Evolutionary conservation across 1,140 invertebrate genomes (phyloP).

Genomic region (Papilio glaucus): DNA sequence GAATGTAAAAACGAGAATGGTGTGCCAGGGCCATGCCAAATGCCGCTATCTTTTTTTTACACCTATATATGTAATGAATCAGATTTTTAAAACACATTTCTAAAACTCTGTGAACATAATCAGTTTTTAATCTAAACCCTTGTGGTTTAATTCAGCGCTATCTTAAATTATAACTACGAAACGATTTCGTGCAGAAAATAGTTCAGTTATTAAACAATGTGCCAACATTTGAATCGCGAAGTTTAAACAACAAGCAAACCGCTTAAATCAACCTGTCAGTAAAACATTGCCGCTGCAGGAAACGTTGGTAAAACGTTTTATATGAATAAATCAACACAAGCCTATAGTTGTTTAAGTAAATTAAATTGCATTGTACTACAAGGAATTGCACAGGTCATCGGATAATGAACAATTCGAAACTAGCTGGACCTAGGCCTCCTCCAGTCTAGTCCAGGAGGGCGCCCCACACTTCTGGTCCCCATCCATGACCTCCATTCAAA

Average conservation of each 20-base stretch:
- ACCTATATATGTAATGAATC: too few relatives aligned
- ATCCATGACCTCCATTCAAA: too few relatives aligned
- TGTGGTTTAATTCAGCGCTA: background rate
- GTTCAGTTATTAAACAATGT: background rate
- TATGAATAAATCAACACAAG: background rate
- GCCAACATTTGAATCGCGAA: constrained; percentile 1
- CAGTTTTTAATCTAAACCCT: background rate
- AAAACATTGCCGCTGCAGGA: background rate
- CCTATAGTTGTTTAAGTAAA: background rate
- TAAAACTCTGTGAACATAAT: background rate
- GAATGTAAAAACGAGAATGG: too few relatives aligned
- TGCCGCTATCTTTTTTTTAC: too few relatives aligned
- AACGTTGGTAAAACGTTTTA: background rate
- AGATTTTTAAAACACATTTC: too few relatives aligned
- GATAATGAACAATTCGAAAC: background rate
- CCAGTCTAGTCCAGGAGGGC: too few relatives aligned
- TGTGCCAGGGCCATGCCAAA: too few relatives aligned
- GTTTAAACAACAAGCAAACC: constrained; percentile 3
- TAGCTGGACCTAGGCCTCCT: too few relatives aligned
- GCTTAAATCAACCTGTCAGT: constrained; percentile 3
- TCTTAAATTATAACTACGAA: background rate
- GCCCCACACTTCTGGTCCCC: too few relatives aligned
- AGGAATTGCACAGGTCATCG: background rate
- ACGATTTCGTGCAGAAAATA: background rate
- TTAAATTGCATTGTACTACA: too few relatives aligned